Evolutionary conservation across 2,113 vertebrate species (phyloP), one percentile per base, ranked within the genome.

Genomic region (Butorides virescens): DNA sequence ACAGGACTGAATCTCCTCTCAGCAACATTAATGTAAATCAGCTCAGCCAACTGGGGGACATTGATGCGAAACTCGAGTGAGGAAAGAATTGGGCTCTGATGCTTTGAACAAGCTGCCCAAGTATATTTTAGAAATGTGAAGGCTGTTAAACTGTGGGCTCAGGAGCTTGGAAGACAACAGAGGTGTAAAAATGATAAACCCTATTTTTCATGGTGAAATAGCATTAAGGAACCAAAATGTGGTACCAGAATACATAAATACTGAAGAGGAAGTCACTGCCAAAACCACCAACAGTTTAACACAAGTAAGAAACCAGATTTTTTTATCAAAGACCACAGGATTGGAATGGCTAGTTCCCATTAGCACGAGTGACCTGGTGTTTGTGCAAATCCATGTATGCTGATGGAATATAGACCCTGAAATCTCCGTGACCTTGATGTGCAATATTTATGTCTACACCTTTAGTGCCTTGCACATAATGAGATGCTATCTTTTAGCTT

Each of bases 381-480:
- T 95, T 25, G 74, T 93, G 90, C 85, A 96, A 95, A 95, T 95
- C 93, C 93, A 92, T 36, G 53, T 77, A 92, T 91, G 63, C 49
- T 58, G 92, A 91, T 80, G 73, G 93, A 91, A 97, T 86, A 79
- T 8, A 77, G 91, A 92, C 90, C 88, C 93, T 78, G 67, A 94
- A 92, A 96, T 97, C 82, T 94, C 90, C 34, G 16, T 97, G 98
- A 97, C 95, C 97, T 97, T 97, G 92, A 89, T 68, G 79, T 32
- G 71, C 70, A 94, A 74, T 88, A 94, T 93, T 84, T 93, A 91
- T 77, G 62, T 37, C 89, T 92, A 91, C 71, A 96, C 88, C 86
- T 95, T 88, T 95, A 90, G 92, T 94, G 68, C 91, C 94, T 74
- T 84, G 61, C 58, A 92, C 49, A 68, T 95, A 95, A 96, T 37